These are phyloP conservation scores for Callitettix versicolor DNA, from an alignment of 1,140 invertebrate species.

Conservation along the genomic window DNA sequence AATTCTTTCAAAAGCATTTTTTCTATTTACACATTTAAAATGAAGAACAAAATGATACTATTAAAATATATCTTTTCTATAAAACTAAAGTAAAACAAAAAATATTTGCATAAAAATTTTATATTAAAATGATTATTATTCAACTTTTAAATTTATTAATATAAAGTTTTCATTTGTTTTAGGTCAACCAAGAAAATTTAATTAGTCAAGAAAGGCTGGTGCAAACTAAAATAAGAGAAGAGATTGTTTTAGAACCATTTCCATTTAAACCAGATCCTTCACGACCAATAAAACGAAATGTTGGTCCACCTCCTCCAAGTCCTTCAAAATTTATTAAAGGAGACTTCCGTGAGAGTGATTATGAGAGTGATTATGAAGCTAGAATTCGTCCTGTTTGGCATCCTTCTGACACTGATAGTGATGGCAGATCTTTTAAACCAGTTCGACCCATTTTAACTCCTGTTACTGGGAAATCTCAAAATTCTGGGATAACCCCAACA, in stretches of 20 bases:
- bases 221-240: background rate
- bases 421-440: slow-evolving; percentile 43
- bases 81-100: too few species aligned
- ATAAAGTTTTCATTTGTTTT: background rate
- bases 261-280: slow-evolving; percentile 32
- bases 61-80: too few species aligned
- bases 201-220: background rate
- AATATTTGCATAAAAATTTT: too few species aligned
- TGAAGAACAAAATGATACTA: too few species aligned
- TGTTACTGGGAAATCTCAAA: slow-evolving; percentile 24
- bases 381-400: slow-evolving; percentile 50
- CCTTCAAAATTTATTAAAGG: slow-evolving; percentile 55
- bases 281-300: slow-evolving; percentile 12
- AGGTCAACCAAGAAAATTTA: background rate
- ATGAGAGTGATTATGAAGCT: slow-evolving; percentile 61
- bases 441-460: slow-evolving; percentile 43
- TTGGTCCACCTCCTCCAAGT: slow-evolving; percentile 38
- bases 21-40: too few species aligned
- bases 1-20: too few species aligned
- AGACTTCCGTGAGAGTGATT: slow-evolving; percentile 59
- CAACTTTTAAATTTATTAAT: too few species aligned
- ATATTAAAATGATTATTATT: too few species aligned
- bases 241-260: slow-evolving; percentile 35
- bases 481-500: slow-evolving; percentile 9
- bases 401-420: slow-evolving; percentile 40